Evolutionary conservation across 2,113 vertebrate genomes (phyloP).

Genomic region (Microtus oregoni): DNA sequence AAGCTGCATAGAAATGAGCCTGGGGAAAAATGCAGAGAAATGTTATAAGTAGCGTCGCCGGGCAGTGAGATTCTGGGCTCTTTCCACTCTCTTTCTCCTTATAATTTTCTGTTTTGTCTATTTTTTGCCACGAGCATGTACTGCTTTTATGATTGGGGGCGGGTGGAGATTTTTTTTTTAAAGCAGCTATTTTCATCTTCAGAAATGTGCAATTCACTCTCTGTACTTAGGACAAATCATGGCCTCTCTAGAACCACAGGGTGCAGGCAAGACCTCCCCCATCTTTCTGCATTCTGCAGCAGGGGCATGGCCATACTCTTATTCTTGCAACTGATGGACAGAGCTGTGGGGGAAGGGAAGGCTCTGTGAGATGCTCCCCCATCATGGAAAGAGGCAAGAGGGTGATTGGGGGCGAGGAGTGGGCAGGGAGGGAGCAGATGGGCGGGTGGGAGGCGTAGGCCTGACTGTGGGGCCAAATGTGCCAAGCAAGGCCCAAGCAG

Average conservation of each 20-base stretch:
- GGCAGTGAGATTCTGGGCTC: constrained; percentile 41
- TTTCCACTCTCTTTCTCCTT: constrained; percentile 57
- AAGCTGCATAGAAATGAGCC: constrained; percentile 68
- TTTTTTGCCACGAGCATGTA: constrained; percentile 51
- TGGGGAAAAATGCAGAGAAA: not conserved
- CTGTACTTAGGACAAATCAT: not conserved
- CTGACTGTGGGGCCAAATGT: not conserved
- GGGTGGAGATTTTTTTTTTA: not conserved
- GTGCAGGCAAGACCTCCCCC: too few species aligned
- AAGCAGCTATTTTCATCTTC: constrained; percentile 49
- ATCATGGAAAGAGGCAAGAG: not conserved
- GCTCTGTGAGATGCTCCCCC: not conserved
- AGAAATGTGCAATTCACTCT: constrained; percentile 50
- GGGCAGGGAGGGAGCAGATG: not conserved
- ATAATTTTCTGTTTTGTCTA: constrained; percentile 58
- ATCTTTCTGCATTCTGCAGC: rapidly evolving
- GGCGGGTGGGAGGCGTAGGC: not conserved
- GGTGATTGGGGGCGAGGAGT: not conserved
- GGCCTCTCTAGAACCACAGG: not conserved
- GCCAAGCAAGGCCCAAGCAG: not conserved
- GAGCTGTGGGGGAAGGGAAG: too few species aligned
- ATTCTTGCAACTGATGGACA: rapidly evolving
- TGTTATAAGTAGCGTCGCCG: constrained; percentile 49
- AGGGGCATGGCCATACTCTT: rapidly evolving
- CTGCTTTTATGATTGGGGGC: constrained; percentile 67